Conservation (phyloP, 2,797 vertebrate genomes). For the Esox lucius region DNA sequence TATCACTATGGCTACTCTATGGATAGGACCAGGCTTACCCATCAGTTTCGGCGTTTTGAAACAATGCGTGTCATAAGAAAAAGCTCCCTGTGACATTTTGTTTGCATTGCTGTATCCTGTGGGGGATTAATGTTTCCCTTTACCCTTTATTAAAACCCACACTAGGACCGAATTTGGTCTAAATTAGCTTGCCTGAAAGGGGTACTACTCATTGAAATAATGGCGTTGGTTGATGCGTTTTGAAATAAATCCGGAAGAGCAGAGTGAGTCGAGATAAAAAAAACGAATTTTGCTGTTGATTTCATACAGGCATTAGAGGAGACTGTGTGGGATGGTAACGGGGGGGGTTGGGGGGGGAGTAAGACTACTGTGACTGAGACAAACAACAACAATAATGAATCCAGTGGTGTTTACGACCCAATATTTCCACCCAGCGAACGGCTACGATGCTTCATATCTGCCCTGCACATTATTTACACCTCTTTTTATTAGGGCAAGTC, state of each 20-base stretch:
- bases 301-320: not conserved
- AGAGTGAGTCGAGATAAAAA: not conserved
- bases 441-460: conserved; percentile 49
- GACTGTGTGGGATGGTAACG: not conserved
- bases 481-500: conserved; percentile 69
- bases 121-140: not conserved
- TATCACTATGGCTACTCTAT: conserved; percentile 58
- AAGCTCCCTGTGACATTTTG: conserved; percentile 16
- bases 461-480: conserved; percentile 70
- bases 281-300: not conserved
- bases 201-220: not conserved
- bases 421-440: conserved; percentile 60
- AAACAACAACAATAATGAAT: conserved; percentile 46
- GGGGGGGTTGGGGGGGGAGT: conserved; percentile 39
- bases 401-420: conserved; percentile 63
- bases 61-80: conserved; percentile 46
- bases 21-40: conserved; percentile 45
- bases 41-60: conserved; percentile 42
- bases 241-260: not conserved
- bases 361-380: conserved; percentile 58
- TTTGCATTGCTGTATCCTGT: not conserved
- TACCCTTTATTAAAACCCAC: not conserved
- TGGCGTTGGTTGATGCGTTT: not conserved
- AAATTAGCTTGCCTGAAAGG: not conserved
- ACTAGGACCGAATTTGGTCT: not conserved